Percentiles rank a stretch among this genome's conserved stretches.
Conservation (phyloP, 2,888 invertebrate genomes). For the Xanthorhoe designata region DNA sequence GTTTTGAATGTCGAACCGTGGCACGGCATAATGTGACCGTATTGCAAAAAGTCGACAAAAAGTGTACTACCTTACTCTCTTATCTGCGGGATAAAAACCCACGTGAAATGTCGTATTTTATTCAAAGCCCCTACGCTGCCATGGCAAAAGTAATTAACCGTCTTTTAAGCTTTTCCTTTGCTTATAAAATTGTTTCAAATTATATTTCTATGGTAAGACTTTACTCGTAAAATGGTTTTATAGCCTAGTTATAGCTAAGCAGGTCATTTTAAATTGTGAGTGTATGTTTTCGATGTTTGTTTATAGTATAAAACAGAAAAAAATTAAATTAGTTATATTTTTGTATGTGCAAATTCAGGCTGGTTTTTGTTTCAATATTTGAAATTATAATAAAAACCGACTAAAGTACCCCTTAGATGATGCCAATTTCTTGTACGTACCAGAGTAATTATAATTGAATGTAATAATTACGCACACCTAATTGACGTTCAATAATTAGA, state of each 20-base stretch:
- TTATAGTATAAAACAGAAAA: no score
- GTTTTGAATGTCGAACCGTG: neutral
- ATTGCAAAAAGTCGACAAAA: conserved; percentile 26
- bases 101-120: conserved; percentile 16
- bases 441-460: no score
- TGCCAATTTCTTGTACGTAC: no score
- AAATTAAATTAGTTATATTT: no score
- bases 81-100: conserved; percentile 14
- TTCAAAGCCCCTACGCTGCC: conserved; percentile 12
- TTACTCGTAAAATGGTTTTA: neutral
- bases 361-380: no score
- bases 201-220: neutral
- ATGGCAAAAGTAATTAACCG: conserved; percentile 12
- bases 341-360: no score
- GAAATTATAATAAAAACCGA: no score
- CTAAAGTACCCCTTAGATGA: no score
- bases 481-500: no score
- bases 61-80: conserved; percentile 28
- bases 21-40: neutral
- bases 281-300: no score
- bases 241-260: neutral
- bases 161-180: conserved; percentile 5
- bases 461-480: no score
- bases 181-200: neutral
- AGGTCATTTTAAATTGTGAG: no score